These are phyloP conservation scores for Tychaedon coryphoeus DNA, from an alignment of 2,113 vertebrate species.

Conservation along the genomic window DNA sequence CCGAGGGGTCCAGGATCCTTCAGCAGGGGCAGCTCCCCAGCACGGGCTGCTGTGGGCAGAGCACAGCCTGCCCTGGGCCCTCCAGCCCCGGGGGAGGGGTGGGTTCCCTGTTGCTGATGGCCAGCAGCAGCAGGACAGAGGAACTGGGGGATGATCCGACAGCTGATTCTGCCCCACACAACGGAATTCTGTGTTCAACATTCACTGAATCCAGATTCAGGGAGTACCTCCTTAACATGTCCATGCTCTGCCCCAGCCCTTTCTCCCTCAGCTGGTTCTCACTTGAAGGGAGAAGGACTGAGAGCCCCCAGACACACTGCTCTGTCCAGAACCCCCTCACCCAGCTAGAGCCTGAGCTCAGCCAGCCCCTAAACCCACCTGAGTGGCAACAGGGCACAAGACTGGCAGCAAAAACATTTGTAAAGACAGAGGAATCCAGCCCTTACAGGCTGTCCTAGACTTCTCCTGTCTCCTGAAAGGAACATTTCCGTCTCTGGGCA, in stretches of 20 bases:
- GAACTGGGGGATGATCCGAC: accelerated
- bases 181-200: background rate
- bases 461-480: background rate
- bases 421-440: background rate
- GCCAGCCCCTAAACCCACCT: background rate
- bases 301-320: background rate
- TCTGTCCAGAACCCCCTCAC: background rate
- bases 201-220: background rate
- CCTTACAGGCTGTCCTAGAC: background rate
- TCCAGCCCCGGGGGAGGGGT: accelerated
- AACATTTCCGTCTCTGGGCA: accelerated
- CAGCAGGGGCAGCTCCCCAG: background rate
- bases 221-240: background rate
- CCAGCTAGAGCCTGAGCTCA: background rate
- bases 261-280: background rate
- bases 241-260: background rate
- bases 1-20: background rate
- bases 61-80: accelerated
- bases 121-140: background rate
- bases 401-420: background rate
- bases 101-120: accelerated
- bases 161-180: accelerated
- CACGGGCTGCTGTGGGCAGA: background rate
- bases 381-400: accelerated
- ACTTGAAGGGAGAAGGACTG: background rate